Conservation (phyloP, 2,888 invertebrate species). For the Drosophila testacea region DNA sequence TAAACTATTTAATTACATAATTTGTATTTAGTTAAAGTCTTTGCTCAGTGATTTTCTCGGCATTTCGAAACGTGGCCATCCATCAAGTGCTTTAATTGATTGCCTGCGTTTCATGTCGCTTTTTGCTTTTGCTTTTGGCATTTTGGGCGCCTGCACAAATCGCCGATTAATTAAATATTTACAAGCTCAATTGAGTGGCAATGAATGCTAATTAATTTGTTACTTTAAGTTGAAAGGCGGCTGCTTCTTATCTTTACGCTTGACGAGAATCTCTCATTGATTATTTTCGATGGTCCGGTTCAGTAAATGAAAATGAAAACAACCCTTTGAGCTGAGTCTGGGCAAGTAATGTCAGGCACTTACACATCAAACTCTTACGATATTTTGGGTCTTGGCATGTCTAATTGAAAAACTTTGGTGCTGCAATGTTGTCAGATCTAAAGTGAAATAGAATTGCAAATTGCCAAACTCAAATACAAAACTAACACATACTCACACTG, state of each 20-base stretch:
- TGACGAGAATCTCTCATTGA: conserved; percentile 54
- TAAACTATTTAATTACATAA: not conserved
- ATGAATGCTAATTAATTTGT: conserved; percentile 78
- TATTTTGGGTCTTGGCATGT: conserved; percentile 48
- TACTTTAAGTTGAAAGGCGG: conserved; percentile 52
- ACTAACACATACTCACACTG: conserved; percentile 12
- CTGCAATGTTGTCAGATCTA: conserved; percentile 40
- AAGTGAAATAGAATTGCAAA: conserved; percentile 57
- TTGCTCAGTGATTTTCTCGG: not conserved
- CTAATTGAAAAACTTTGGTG: conserved; percentile 74
- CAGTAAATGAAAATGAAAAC: conserved; percentile 41
- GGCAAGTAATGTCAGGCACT: conserved; percentile 40
- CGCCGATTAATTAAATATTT: conserved; percentile 78
- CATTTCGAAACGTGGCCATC: conserved; percentile 17
- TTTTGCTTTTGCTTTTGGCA: conserved; percentile 15
- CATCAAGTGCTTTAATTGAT: conserved; percentile 70
- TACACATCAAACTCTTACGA: conserved; percentile 40
- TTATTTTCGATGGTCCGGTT: conserved; percentile 31
- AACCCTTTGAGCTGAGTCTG: conserved; percentile 51
- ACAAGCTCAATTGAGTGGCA: conserved; percentile 77
- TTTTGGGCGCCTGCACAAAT: conserved; percentile 55
- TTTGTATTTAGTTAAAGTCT: not conserved
- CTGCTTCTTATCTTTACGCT: conserved; percentile 68
- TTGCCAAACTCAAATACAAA: conserved; percentile 63
- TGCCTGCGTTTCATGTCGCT: conserved; percentile 40